A percentile compares a stretch with the other conserved stretches of the same genome.
Evolutionary conservation across 1,140 invertebrate species (phyloP).

Genomic region (Theocolax elegans): DNA sequence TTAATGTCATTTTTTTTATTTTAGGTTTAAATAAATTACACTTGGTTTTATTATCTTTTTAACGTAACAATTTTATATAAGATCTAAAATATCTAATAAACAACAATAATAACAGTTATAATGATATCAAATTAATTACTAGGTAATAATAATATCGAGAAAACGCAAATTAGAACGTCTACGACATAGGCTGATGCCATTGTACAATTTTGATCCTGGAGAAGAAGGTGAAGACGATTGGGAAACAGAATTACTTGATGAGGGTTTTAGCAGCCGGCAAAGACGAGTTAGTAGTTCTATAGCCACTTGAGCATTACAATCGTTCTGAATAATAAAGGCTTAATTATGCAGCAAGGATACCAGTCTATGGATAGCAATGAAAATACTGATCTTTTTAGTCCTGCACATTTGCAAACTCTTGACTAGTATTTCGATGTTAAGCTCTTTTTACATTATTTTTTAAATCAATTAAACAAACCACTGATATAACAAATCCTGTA

Average conservation of each 20-base stretch:
- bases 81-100: too few relatives aligned
- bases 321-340: conserved; percentile 47
- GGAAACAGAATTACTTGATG: conserved; percentile 72
- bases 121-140: too few relatives aligned
- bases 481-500: conserved; percentile 9
- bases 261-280: conserved; percentile 59
- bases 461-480: conserved; percentile 11
- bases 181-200: conserved; percentile 74
- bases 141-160: conserved; percentile 67
- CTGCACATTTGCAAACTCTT: conserved; percentile 31
- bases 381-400: conserved; percentile 61
- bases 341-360: conserved; percentile 61
- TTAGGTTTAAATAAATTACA: too few relatives aligned
- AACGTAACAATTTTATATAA: too few relatives aligned
- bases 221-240: conserved; percentile 73
- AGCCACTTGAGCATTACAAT: conserved; percentile 46
- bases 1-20: too few relatives aligned
- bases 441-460: conserved; percentile 35
- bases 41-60: too few relatives aligned
- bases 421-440: conserved; percentile 34
- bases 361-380: conserved; percentile 63
- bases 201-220: conserved; percentile 75
- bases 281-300: conserved; percentile 61
- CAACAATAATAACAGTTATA: too few relatives aligned
- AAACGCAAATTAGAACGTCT: conserved; percentile 70